Evolutionary conservation across 2,113 vertebrate species (phyloP).

Genomic region (Acrocephalus arundinaceus): DNA sequence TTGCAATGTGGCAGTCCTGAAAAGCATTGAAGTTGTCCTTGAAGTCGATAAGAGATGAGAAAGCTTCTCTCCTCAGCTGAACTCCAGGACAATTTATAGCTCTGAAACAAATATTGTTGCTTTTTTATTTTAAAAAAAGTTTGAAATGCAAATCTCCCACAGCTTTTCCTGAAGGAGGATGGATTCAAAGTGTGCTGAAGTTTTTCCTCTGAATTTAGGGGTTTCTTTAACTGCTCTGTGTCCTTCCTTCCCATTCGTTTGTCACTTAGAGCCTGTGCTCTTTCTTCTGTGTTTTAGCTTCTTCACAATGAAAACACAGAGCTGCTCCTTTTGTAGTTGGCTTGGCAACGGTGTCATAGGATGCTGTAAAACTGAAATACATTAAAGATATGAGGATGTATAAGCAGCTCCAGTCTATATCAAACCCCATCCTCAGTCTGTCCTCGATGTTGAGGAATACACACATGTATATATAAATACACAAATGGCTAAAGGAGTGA

Average conservation of each 20-base stretch:
- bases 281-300: neutral
- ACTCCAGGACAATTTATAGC: neutral
- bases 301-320: neutral
- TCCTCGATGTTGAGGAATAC: neutral
- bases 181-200: neutral
- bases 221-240: neutral
- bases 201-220: neutral
- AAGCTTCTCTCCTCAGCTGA: constrained; percentile 16
- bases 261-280: neutral
- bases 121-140: neutral
- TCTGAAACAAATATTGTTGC: neutral
- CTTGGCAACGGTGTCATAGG: neutral
- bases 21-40: constrained; percentile 10
- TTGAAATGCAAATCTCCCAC: neutral
- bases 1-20: constrained; percentile 17
- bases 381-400: neutral
- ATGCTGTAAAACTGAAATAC: neutral
- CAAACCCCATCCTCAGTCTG: neutral
- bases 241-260: neutral
- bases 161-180: neutral
- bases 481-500: neutral
- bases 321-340: neutral
- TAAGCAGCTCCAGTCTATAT: neutral
- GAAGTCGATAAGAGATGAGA: neutral
- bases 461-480: neutral